These are phyloP conservation scores for Omphaloscelis lunosa DNA, from an alignment of 2,888 invertebrate species.

Conservation along the genomic window DNA sequence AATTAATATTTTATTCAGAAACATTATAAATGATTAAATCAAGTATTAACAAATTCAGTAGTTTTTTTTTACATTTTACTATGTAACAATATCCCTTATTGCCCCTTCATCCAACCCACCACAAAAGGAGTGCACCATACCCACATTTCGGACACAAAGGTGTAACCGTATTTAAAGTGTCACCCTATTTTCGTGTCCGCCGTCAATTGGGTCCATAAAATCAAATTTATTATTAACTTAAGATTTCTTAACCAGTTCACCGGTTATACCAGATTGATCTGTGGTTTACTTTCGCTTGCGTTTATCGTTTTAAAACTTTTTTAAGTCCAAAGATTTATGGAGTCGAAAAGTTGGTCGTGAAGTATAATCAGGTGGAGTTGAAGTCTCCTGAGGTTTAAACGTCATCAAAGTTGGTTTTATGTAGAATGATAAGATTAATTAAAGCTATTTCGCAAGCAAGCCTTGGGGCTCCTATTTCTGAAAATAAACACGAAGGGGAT, in stretches of 20 bases:
- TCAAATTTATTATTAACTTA: conserved; percentile 55
- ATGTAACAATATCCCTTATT: neutral
- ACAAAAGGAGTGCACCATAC: neutral
- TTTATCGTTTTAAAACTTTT: conserved; percentile 48
- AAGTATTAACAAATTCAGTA: no score
- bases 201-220: conserved; percentile 56
- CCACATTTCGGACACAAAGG: conserved; percentile 21
- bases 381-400: neutral
- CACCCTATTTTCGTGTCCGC: conserved; percentile 41
- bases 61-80: neutral
- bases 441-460: neutral
- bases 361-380: neutral
- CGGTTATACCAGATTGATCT: conserved; percentile 49
- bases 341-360: conserved; percentile 24
- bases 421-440: neutral
- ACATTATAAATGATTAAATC: no score
- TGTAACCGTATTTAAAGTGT: conserved; percentile 46
- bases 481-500: no score
- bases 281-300: conserved; percentile 56
- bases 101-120: neutral
- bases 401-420: neutral
- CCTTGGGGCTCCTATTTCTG: no score
- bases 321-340: conserved; percentile 40
- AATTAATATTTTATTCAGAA: no score
- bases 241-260: conserved; percentile 58